Base-by-base conservation (phyloP, 2,888 invertebrate species). In the Microctonus hyperodae region DNA sequence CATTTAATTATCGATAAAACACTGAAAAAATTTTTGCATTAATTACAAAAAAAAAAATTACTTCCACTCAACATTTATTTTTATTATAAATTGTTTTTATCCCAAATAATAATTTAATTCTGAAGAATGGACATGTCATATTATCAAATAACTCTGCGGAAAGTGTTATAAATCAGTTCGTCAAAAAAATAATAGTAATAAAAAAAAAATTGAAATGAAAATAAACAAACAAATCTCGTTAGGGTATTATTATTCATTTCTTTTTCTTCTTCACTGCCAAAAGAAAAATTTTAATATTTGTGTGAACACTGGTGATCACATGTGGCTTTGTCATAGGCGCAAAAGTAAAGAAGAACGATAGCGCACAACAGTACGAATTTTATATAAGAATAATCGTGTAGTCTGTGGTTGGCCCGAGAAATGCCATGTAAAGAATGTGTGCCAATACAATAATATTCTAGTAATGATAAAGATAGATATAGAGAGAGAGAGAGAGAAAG, bases 381-480 rank as follows among this genome's bases (percentile, higher is more conserved):
- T 55, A 25, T 44, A 44, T 33, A 55, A 55, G 31, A 35, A 48
- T 40, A 61, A 50, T 65, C 48, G 56, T 22, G 13, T 51, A 65
- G 25, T 68, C 53, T 67, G 69, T 66, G 61, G 66, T 65, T 60
- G 70, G 67, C 72, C 65, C 70, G 70, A 69, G 64, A 67, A 25
- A 64, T 65, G 48, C 64, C 67, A 66, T 67, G 44, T 60, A 64
- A 70, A 50, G 22, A 25, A 13, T 51, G 59, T 69, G 67, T 71
- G 69, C 69, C 35, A 70, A 65, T 69, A 69, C 70, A 62, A 44
- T 64, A 65, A 70, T 72, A 69, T 55, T 33, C 5, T 44, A 44
- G 66, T 44, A 57, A 64, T 63, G 69, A 69, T 67, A 71, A 74
- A 77, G 76, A 76, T 72, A 72, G 72, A 73, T 72, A 71, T 37